phyloP scores from a whole-genome alignment of 2,113 vertebrate genomes.

The Nymphicus hollandicus region DNA sequence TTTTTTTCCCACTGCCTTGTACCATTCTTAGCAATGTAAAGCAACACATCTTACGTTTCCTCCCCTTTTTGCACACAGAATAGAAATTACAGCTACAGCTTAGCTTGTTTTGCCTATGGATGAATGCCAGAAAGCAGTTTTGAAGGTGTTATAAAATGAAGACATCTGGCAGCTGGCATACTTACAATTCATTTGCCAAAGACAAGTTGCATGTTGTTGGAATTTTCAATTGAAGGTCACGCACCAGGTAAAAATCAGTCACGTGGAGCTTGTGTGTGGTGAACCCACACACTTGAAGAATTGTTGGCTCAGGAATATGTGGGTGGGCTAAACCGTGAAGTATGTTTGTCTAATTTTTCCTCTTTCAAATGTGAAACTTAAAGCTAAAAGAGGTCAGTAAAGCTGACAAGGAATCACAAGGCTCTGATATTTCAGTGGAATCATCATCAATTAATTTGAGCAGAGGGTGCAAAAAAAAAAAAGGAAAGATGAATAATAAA shows the following conservation, averaged over 20 bases:
- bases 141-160: conserved; percentile 83
- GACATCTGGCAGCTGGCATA: conserved; percentile 81
- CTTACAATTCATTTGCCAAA: conserved; percentile 79
- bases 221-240: conserved; percentile 76
- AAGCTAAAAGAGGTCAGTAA: conserved; percentile 48
- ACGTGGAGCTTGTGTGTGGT: conserved; percentile 58
- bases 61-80: conserved; percentile 64
- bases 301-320: conserved; percentile 20
- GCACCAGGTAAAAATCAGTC: conserved; percentile 75
- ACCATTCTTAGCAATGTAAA: conserved; percentile 52
- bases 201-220: conserved; percentile 74
- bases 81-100: conserved; percentile 71
- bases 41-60: conserved; percentile 36
- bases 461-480: neutral
- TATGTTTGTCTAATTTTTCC: conserved; percentile 45
- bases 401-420: conserved; percentile 59
- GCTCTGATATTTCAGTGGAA: conserved; percentile 55
- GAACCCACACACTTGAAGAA: conserved; percentile 44
- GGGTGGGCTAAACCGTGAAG: conserved; percentile 49
- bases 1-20: conserved; percentile 9
- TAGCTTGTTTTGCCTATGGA: conserved; percentile 77
- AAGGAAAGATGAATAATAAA: conserved; percentile 40
- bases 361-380: conserved; percentile 26
- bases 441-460: conserved; percentile 63
- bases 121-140: conserved; percentile 79